phyloP scores from a whole-genome alignment of 2,888 invertebrate genomes.

The Troglohyphantes excavatus region DNA sequence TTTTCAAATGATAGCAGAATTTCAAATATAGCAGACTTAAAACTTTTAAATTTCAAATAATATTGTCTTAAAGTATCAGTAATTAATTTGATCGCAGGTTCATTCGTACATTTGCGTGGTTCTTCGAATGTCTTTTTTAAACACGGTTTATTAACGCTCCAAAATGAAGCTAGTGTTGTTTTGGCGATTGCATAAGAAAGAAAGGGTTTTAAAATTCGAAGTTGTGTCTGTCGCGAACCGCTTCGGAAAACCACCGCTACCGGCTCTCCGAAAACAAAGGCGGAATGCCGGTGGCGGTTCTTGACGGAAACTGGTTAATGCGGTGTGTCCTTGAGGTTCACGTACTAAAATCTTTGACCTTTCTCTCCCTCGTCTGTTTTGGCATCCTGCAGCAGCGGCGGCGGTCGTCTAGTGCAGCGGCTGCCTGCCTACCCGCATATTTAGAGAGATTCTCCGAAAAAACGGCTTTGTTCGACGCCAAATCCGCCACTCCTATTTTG shows the following conservation, averaged over 20 bases:
- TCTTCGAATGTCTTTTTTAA: too few species aligned
- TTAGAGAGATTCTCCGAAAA: conserved; percentile 63
- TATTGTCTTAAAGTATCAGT: too few species aligned
- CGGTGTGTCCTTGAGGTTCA: conserved; percentile 64
- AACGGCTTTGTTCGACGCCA: conserved; percentile 46
- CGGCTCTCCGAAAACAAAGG: conserved; percentile 23
- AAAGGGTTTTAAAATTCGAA: too few species aligned
- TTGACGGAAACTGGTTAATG: conserved; percentile 65
- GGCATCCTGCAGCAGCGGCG: conserved; percentile 67
- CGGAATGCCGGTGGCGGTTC: conserved; percentile 51
- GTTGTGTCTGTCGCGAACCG: too few species aligned
- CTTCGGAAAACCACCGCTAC: conserved; percentile 30
- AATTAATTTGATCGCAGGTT: too few species aligned
- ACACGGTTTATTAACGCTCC: too few species aligned
- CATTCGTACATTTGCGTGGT: too few species aligned
- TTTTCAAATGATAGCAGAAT: too few species aligned
- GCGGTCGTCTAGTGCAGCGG: conserved; percentile 16
- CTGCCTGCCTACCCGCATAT: conserved; percentile 75
- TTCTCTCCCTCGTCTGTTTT: conserved; percentile 45
- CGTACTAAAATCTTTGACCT: conserved; percentile 71
- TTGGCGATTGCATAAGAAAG: background rate
- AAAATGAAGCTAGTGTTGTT: too few species aligned
- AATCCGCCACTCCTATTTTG: conserved; percentile 72
- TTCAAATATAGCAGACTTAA: too few species aligned
- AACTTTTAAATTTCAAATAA: too few species aligned